Conservation (phyloP, 2,888 invertebrate genomes). For the Geotrupes spiniger region DNA sequence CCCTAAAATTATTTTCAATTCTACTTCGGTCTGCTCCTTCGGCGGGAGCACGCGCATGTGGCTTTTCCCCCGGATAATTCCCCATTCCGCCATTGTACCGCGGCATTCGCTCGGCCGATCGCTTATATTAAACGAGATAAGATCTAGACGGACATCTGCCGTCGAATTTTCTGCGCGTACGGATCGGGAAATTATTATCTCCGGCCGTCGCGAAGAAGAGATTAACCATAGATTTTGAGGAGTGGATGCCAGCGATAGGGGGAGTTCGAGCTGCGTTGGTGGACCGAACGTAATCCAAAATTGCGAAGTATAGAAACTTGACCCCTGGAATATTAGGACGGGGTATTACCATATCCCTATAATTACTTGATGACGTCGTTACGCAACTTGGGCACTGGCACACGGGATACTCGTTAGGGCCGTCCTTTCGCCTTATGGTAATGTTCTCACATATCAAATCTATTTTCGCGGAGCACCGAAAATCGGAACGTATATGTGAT, state of each 20-base stretch:
- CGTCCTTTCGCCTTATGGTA: slow-evolving; percentile 21
- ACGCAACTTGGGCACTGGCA: slow-evolving; percentile 5
- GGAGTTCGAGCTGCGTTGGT: slow-evolving; percentile 13
- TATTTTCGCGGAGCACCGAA: slow-evolving; percentile 20
- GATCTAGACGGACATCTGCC: slow-evolving; percentile 28
- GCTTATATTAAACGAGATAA: slow-evolving; percentile 26
- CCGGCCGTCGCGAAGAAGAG: slow-evolving; percentile 8
- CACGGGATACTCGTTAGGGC: slow-evolving; percentile 4
- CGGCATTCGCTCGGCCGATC: slow-evolving; percentile 21
- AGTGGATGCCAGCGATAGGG: slow-evolving; percentile 26
- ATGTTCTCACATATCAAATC: slow-evolving; percentile 23
- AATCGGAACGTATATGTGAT: slow-evolving; percentile 24
- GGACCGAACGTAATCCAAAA: slow-evolving; percentile 20
- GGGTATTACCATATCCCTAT: slow-evolving; percentile 21
- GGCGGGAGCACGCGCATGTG: too few relatives aligned
- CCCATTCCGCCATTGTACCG: not conserved
- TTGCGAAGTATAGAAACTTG: slow-evolving; percentile 22
- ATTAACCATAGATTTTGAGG: slow-evolving; percentile 23
- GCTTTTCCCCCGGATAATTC: too few relatives aligned
- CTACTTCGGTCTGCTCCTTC: too few relatives aligned
- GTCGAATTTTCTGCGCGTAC: slow-evolving; percentile 24
- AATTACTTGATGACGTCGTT: slow-evolving; percentile 24
- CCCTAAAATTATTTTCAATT: too few relatives aligned
- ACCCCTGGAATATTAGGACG: slow-evolving; percentile 18
- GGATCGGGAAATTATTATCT: slow-evolving; percentile 27